Evolutionary conservation across 2,113 vertebrate genomes (phyloP), one percentile per base, ranked within the genome.

Genomic region (Cyprinodon brontotheroides): DNA sequence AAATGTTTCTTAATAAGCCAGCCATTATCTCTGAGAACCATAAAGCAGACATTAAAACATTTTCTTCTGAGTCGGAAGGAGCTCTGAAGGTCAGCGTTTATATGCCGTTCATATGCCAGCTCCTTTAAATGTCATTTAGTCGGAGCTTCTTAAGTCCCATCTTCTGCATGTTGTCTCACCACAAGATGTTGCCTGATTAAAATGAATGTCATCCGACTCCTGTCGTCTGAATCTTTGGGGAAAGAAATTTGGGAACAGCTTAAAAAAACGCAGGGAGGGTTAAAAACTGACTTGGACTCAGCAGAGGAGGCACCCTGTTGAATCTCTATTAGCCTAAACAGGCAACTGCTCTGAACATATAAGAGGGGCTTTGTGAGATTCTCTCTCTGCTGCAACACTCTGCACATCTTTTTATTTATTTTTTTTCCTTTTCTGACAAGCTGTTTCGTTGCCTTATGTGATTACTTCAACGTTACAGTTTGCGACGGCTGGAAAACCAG

Each of bases 51-150:
- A 85, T 87, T 83, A 81, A 85, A 90, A 89, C 68, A 59, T 68
- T 87, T 89, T 84, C 82, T 85, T 84, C 62, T 40, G 17, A 83
- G 85, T 74, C 85, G 81, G 20, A 86, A 78, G 71, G 68, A 89
- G 87, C 80, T 82, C 77, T 70, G 82, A 91, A 94, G 91, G 90
- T 92, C 92, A 87, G 74, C 72, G 68, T 80, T 75, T 45, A 72
- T 64, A 57, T 36, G 71, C 61, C 71, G 57, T 57, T 65, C 65
- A 20, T 57, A 65, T 40, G 74, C 89, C 79, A 89, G 89, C 81
- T 92, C 78, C 87, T 91, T 90, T 90, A 78, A 75, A 92, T 89
- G 70, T 78, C 81, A 87, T 89, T 92, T 89, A 82, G 82, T 80
- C 70, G 77, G 70, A 89, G 86, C 76, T 82, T 70, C 71, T 40